Percentiles rank a stretch among this genome's conserved stretches.
These are phyloP conservation scores for Chydorus sphaericus DNA, from an alignment of 2,888 invertebrate genomes.

Conservation along the genomic window DNA sequence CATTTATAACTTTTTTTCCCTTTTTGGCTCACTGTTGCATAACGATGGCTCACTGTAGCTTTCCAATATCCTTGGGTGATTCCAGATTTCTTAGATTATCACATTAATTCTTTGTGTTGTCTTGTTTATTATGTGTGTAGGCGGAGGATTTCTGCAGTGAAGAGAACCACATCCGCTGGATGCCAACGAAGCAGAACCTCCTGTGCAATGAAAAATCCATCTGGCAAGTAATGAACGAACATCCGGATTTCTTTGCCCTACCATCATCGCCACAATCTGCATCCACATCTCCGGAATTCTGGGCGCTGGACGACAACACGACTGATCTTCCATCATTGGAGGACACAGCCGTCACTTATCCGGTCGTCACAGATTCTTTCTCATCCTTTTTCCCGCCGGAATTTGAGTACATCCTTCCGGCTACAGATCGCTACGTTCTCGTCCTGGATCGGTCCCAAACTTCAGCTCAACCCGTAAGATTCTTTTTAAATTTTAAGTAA, in stretches of 20 bases:
- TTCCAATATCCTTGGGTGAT: no score
- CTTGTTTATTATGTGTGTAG: neutral
- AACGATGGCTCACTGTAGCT: no score
- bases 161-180: constrained; percentile 6
- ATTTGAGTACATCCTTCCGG: constrained; percentile 10
- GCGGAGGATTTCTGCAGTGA: constrained; percentile 5
- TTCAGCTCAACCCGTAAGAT: neutral
- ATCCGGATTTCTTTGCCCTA: constrained; percentile 10
- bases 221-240: constrained; percentile 11
- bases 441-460: constrained; percentile 10
- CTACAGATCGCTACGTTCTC: constrained; percentile 10
- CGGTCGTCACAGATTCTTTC: no score
- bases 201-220: constrained; percentile 11
- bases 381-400: constrained; percentile 9
- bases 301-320: neutral
- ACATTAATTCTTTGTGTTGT: neutral
- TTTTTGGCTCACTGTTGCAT: no score
- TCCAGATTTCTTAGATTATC: no score
- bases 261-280: neutral
- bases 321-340: neutral
- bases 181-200: constrained; percentile 15
- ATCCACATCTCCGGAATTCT: neutral
- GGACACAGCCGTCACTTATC: neutral
- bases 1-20: no score
- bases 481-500: neutral